Evolutionary conservation across 1,140 invertebrate species (phyloP), one percentile per base, ranked within the genome.

Genomic region (Drosophila orosa): DNA sequence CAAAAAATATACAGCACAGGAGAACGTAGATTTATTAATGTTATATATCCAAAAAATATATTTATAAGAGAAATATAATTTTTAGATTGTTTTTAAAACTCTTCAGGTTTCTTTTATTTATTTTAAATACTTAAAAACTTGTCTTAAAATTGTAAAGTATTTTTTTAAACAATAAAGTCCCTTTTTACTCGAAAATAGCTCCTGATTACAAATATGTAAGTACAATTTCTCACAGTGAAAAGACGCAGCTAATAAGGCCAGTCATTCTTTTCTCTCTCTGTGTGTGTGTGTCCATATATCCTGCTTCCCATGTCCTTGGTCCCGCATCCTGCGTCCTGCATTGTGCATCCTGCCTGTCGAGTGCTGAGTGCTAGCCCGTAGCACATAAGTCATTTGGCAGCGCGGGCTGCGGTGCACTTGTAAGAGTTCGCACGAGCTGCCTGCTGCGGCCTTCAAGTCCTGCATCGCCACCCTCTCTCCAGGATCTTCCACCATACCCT

Each of bases 361-460:
- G 47, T 48, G 65, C 50, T 72, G 66, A 72, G 65, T 71, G 69
- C 69, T 71, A 68, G 82, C 76, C 84, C 73, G 77, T 67, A 71
- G 77, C 84, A 89, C 84, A 87, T 87, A 87, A 87, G 84, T 87
- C 84, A 87, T 87, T 89, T 80, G 73, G 76, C 63, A 63, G 68
- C 71, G 17, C 39, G 19, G 75, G 35, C 39, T 25, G 56, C 71
- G 60, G 77, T 65, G 71, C 83, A 86, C 83, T 86, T 87, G 84
- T 73, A 83, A 74, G 80, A 87, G 67, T 80, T 84, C 85, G 75
- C 83, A 84, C 85, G 58, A 74, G 57, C 68, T 59, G 76, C 59
- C 54, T 63, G 50, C 68, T 61, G 71, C 69, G 74, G 57, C 50
- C 45, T 65, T 55, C 61, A 68, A 76, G 50, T 35, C 60, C 66